Evolutionary conservation across 2,888 invertebrate species (phyloP).

Genomic region (Conchocele bisecta): DNA sequence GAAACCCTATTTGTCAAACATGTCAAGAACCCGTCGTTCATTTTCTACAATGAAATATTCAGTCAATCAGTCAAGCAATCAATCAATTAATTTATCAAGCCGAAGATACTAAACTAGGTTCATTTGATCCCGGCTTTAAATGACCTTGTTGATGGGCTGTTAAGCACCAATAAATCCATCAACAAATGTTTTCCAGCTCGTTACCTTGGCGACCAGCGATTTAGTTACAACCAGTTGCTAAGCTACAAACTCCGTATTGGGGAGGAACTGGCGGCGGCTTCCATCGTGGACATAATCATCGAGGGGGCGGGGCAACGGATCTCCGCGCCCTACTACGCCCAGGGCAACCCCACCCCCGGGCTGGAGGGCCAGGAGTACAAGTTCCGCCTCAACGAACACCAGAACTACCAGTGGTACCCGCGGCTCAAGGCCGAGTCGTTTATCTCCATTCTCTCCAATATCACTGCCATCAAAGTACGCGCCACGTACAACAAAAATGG

Average conservation of each 20-base stretch:
- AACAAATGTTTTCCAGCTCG: constrained; percentile 87
- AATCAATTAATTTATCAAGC: no score
- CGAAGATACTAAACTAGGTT: no score
- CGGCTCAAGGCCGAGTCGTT: constrained; percentile 93
- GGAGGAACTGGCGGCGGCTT: constrained; percentile 90
- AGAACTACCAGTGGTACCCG: constrained; percentile 97
- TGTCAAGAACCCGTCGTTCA: no score
- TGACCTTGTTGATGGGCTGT: no score
- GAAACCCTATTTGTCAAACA: no score
- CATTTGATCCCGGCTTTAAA: no score
- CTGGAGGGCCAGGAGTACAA: constrained; percentile 85
- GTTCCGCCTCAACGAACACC: constrained; percentile 96
- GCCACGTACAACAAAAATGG: constrained; percentile 94
- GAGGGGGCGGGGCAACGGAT: constrained; percentile 92
- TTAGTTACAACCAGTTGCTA: constrained; percentile 96
- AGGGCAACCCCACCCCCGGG: constrained; percentile 91
- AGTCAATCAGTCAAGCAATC: no score
- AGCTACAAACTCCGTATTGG: constrained; percentile 94
- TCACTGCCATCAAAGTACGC: constrained; percentile 96
- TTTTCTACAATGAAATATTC: no score
- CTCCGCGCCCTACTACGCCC: constrained; percentile 95
- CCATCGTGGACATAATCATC: constrained; percentile 93
- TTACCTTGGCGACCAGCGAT: constrained; percentile 85
- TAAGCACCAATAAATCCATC: no score
- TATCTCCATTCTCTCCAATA: constrained; percentile 94